These are phyloP conservation scores for Spea hammondii DNA, from an alignment of 2,797 vertebrate genomes.

Conservation along the genomic window DNA sequence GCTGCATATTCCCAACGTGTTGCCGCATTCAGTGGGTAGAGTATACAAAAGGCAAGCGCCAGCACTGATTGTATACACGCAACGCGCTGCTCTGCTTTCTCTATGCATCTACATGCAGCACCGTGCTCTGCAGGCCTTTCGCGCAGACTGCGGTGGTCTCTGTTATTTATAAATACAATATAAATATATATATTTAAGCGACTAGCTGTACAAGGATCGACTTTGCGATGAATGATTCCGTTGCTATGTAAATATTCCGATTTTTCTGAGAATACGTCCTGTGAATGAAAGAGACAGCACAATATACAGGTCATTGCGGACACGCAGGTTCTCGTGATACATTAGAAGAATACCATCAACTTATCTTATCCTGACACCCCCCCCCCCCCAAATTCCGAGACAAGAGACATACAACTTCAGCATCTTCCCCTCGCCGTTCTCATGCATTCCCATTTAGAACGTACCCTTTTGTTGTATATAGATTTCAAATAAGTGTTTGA, in stretches of 20 bases:
- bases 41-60: slow-evolving; percentile 10
- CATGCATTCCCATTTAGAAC: slow-evolving; percentile 29
- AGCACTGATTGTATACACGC: slow-evolving; percentile 26
- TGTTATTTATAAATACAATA: slow-evolving; percentile 52
- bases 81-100: slow-evolving; percentile 9
- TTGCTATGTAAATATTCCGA: slow-evolving; percentile 48
- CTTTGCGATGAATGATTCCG: slow-evolving; percentile 44
- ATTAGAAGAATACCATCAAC: slow-evolving; percentile 25
- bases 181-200: slow-evolving; percentile 54
- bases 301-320: slow-evolving; percentile 23
- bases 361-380: slow-evolving; percentile 1
- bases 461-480: slow-evolving; percentile 34
- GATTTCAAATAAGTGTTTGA: slow-evolving; percentile 20
- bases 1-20: slow-evolving; percentile 7
- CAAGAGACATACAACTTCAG: slow-evolving; percentile 26
- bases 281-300: slow-evolving; percentile 51
- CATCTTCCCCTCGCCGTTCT: slow-evolving; percentile 7
- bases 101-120: slow-evolving; percentile 16
- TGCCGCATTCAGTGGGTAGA: slow-evolving; percentile 18
- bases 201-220: slow-evolving; percentile 45
- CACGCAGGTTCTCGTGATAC: slow-evolving; percentile 6
- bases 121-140: slow-evolving; percentile 35
- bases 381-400: not conserved
- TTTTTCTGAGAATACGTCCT: slow-evolving; percentile 43
- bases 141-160: slow-evolving; percentile 44